Conservation (phyloP, 2,797 vertebrate genomes). For the Tachyglossus aculeatus region DNA sequence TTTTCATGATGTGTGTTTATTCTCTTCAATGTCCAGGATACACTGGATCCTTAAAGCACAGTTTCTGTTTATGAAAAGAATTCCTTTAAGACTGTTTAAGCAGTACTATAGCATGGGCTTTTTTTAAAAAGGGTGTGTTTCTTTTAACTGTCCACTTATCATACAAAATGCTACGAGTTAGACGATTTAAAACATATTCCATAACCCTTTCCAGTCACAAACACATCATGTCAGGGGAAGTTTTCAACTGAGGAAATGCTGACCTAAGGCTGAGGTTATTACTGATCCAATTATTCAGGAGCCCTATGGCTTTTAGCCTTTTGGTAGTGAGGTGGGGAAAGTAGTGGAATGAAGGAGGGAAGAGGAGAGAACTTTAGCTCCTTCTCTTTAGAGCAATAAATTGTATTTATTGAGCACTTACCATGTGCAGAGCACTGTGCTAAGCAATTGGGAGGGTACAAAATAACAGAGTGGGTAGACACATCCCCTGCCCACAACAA, state of each 20-base stretch:
- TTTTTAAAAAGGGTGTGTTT: too few relatives aligned
- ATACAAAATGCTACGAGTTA: neutral
- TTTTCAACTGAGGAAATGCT: neutral
- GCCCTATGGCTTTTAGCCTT: slow-evolving; percentile 16
- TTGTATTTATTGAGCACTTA: too few relatives aligned
- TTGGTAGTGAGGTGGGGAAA: slow-evolving; percentile 30
- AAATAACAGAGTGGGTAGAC: too few relatives aligned
- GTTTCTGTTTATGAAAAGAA: neutral
- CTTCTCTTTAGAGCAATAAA: too few relatives aligned
- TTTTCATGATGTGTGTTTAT: neutral
- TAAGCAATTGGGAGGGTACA: too few relatives aligned
- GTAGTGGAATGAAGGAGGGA: too few relatives aligned
- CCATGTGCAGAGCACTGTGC: too few relatives aligned
- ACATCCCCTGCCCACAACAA: too few relatives aligned
- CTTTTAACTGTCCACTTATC: too few relatives aligned
- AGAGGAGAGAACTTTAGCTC: slow-evolving; percentile 38
- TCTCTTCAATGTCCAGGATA: neutral
- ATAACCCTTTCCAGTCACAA: neutral
- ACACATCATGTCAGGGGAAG: neutral
- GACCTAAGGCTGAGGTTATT: slow-evolving; percentile 26
- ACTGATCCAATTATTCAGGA: slow-evolving; percentile 33
- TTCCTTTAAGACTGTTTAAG: neutral
- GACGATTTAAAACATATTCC: neutral
- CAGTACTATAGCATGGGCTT: too few relatives aligned
- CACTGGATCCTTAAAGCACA: neutral